Evolutionary conservation across 2,888 invertebrate genomes (phyloP).

Genomic region (Oscheius sp.): DNA sequence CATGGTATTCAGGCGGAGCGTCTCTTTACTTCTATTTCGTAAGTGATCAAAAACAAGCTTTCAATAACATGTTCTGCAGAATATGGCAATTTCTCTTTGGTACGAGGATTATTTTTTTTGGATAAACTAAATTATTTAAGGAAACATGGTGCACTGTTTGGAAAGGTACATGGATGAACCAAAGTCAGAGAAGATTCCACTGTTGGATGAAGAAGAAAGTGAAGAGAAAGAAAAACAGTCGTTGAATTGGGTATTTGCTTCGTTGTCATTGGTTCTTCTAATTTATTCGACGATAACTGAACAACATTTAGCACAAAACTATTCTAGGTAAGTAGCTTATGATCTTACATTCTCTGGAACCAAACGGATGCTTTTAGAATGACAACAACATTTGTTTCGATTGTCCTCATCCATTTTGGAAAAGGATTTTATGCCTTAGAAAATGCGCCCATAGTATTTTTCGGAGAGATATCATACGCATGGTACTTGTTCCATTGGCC

Average conservation of each 20-base stretch:
- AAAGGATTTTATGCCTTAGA: background rate
- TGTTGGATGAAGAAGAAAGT: background rate
- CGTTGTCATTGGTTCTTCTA: background rate
- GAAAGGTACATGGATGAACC: background rate
- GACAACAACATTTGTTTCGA: too few species aligned
- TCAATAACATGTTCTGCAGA: background rate
- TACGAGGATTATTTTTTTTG: background rate
- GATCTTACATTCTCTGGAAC: too few species aligned
- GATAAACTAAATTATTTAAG: background rate
- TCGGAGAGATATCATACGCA: constrained; percentile 15
- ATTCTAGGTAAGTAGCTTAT: background rate
- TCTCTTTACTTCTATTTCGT: background rate
- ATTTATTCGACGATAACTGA: background rate
- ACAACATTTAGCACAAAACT: background rate
- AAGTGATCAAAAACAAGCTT: background rate
- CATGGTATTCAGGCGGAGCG: background rate
- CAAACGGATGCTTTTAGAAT: background rate
- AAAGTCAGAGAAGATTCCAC: background rate
- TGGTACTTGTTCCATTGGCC: constrained; percentile 25
- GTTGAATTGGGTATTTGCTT: background rate
- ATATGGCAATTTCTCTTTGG: background rate
- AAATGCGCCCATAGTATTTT: background rate
- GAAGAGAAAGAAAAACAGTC: background rate
- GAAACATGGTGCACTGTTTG: background rate
- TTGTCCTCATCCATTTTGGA: constrained; percentile 4